phyloP scores from a whole-genome alignment of 1,140 invertebrate species.

The Cydia pomonella region DNA sequence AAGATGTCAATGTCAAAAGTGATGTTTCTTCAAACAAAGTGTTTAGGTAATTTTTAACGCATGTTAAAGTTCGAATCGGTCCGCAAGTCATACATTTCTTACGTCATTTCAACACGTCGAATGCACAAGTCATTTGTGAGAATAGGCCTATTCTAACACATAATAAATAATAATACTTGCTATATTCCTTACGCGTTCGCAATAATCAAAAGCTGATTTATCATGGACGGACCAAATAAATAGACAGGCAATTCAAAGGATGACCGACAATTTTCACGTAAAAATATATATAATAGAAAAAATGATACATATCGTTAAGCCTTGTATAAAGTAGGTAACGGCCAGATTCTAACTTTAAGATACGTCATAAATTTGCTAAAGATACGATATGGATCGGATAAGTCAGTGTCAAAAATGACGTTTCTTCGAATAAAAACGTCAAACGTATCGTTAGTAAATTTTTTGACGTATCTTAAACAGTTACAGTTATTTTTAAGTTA shows the following conservation, averaged over 20 bases:
- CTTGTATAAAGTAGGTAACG: background rate
- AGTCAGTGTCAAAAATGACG: too few species aligned
- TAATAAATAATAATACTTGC: background rate
- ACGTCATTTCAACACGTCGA: background rate
- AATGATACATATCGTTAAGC: background rate
- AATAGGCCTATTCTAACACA: background rate
- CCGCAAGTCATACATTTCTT: background rate
- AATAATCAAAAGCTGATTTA: constrained; percentile 1
- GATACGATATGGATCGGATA: too few species aligned
- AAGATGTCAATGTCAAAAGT: too few species aligned
- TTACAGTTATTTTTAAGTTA: too few species aligned
- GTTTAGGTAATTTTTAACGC: too few species aligned
- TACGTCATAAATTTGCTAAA: too few species aligned
- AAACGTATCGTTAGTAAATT: too few species aligned
- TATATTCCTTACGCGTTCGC: background rate
- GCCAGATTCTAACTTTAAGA: too few species aligned
- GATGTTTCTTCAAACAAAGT: too few species aligned
- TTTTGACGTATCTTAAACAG: too few species aligned
- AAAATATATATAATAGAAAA: background rate
- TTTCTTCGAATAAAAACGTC: too few species aligned
- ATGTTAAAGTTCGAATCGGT: too few species aligned
- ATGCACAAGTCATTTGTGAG: background rate
- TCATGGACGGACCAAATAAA: constrained; percentile 3
- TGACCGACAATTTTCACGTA: background rate
- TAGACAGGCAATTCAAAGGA: background rate